Evolutionary conservation across 1,140 invertebrate species (phyloP), one percentile per base, ranked within the genome.

Genomic region (Hormaphis cornu): DNA sequence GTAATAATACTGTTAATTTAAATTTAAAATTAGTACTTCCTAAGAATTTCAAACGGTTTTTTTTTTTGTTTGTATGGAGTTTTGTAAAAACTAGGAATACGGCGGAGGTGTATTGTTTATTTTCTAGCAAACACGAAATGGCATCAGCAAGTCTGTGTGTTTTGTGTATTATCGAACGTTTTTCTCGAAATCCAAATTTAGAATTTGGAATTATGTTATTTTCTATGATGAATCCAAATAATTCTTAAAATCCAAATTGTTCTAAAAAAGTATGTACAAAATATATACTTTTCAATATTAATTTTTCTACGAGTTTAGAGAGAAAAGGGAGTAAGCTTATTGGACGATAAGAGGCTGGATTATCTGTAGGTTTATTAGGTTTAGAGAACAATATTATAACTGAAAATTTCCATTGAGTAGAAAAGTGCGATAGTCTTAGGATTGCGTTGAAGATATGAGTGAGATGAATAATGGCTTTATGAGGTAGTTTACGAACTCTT

Each of bases 161-260:
- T 73, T 77, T 75, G 35, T 77, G 71, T 22, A 73, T 74, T 3
- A 77, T 77, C 2, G 35, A 76, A 46, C 76, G 75, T 2, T 73
- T 72, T n/a, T 69, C 10, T 40, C 75, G 70, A 66, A 79, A 79
- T 0, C 78, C 78, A 42, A 75, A 75, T 52, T 79, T 76, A 58
- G 78, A 74, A 8, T 72, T 24, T 22, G 77, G 75, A 50, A 78
- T 73, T 44, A 73, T n/a, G 54, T 71, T 48, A 8, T 69, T 44
- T 14, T 72, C 30, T 69, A 46, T 44, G n/a, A 73, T 59, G n/a
- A n/a, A n/a, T n/a, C n/a, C n/a, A n/a, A n/a, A n/a, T n/a, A n/a
- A n/a, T n/a, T n/a, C n/a, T n/a, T n/a, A n/a, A n/a, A n/a, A n/a
- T n/a, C n/a, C n/a, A n/a, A n/a, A n/a, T n/a, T n/a, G n/a, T n/a